Conservation (phyloP, 1,140 invertebrate species). For the Trichoplusia ni region DNA sequence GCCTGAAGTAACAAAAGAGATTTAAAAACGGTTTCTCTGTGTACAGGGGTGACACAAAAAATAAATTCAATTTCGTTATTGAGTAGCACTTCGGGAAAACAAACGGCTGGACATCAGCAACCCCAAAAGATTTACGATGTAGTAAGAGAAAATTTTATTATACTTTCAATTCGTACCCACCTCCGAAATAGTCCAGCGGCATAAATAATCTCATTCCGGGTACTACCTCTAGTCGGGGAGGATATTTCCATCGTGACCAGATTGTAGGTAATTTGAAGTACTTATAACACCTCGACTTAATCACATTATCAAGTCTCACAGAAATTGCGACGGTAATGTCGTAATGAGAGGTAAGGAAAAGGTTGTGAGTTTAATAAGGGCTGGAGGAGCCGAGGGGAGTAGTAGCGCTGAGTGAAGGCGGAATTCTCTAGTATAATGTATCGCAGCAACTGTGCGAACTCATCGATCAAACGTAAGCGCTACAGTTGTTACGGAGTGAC, state of each 20-base stretch:
- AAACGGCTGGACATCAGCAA: constrained; percentile 52
- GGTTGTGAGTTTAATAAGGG: constrained; percentile 55
- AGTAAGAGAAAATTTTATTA: constrained; percentile 63
- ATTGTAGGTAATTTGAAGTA: constrained; percentile 51
- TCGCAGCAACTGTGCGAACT: constrained; percentile 55
- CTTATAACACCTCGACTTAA: constrained; percentile 49
- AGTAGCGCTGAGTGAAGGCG: constrained; percentile 26
- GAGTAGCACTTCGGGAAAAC: constrained; percentile 29
- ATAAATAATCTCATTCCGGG: constrained; percentile 38
- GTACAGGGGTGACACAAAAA: background rate
- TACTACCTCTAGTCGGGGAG: constrained; percentile 23
- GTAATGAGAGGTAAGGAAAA: constrained; percentile 51
- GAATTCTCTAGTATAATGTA: constrained; percentile 52
- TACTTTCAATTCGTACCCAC: constrained; percentile 54
- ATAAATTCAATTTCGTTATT: constrained; percentile 20
- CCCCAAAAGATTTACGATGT: constrained; percentile 59
- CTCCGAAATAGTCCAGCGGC: constrained; percentile 43
- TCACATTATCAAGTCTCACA: constrained; percentile 49
- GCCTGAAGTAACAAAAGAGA: background rate
- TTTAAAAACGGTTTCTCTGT: background rate
- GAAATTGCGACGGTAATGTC: constrained; percentile 51
- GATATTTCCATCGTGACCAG: constrained; percentile 38
- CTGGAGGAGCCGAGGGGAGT: constrained; percentile 17
- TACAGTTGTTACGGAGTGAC: constrained; percentile 24
- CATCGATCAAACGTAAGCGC: constrained; percentile 59